phyloP scores from a whole-genome alignment of 2,797 vertebrate species.

The Numenius phaeopus region DNA sequence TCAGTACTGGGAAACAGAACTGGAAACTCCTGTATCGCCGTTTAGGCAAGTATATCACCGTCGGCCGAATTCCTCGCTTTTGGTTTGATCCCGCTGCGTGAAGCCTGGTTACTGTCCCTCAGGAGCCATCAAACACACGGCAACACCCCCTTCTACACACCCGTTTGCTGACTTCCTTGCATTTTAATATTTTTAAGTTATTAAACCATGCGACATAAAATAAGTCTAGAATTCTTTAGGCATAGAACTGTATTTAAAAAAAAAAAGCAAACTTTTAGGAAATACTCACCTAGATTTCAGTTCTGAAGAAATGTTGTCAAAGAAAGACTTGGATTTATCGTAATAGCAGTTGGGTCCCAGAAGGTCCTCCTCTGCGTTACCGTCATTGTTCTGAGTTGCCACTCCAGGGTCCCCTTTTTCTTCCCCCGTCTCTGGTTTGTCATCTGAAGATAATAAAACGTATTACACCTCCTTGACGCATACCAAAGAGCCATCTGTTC shows the following conservation, averaged over 20 bases:
- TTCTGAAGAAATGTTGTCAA: conserved; percentile 95
- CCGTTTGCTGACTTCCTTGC: background rate
- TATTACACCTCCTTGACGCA: conserved; percentile 39
- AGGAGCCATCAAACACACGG: accelerated
- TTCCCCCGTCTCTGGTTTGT: conserved; percentile 79
- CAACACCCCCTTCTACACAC: background rate
- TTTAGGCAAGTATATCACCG: background rate
- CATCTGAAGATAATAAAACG: conserved; percentile 75
- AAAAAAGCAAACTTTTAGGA: background rate
- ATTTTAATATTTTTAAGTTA: background rate
- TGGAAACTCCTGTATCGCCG: background rate
- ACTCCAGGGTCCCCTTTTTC: conserved; percentile 83
- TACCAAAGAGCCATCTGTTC: conserved; percentile 46
- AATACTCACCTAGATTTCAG: conserved; percentile 88
- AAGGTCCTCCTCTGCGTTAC: conserved; percentile 77
- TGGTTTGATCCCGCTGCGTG: background rate
- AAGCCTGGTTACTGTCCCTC: background rate
- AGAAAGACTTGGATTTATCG: conserved; percentile 96
- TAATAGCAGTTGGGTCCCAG: conserved; percentile 94
- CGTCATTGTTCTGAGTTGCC: conserved; percentile 77
- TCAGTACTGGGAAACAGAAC: background rate
- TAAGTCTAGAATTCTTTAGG: background rate
- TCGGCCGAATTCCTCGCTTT: background rate
- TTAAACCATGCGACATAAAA: background rate
- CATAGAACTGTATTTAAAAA: background rate